A percentile compares a stretch with the other conserved stretches of the same genome.
phyloP scores from a whole-genome alignment of 2,797 vertebrate species.

The Muraenolepis orangiensis region DNA sequence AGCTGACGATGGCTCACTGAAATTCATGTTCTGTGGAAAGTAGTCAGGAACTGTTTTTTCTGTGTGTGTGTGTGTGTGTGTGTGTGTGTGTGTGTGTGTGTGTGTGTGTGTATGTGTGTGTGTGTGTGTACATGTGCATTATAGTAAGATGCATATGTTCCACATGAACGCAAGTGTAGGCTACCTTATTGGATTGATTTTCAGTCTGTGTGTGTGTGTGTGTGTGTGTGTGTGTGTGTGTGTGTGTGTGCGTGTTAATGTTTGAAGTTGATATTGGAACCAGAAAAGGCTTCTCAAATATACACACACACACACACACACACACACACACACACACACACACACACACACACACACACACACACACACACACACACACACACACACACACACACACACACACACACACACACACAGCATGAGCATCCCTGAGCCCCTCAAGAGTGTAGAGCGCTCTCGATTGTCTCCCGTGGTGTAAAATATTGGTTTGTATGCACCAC shows the following conservation, averaged over 20 bases:
- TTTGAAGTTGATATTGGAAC: slow-evolving; percentile 3
- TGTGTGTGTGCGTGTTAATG: background rate
- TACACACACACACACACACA: background rate
- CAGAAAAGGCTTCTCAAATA: background rate
- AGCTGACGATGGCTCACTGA: slow-evolving; percentile 44
- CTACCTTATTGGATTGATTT: background rate
- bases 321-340: background rate
- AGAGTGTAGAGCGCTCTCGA: background rate
- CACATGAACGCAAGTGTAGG: background rate
- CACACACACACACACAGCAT: background rate
- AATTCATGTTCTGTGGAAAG: slow-evolving; percentile 19
- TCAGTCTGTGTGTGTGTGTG: background rate
- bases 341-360: background rate
- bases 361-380: background rate
- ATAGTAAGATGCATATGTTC: background rate
- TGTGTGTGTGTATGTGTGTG: background rate
- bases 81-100: background rate
- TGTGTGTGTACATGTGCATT: background rate
- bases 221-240: background rate
- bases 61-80: slow-evolving; percentile 1
- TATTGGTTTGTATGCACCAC: background rate
- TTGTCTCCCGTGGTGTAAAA: background rate
- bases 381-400: background rate
- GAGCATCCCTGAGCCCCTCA: background rate
- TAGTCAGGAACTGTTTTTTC: background rate